phyloP scores from a whole-genome alignment of 2,113 vertebrate species.

The Sinocyclocheilus anophthalmus region DNA sequence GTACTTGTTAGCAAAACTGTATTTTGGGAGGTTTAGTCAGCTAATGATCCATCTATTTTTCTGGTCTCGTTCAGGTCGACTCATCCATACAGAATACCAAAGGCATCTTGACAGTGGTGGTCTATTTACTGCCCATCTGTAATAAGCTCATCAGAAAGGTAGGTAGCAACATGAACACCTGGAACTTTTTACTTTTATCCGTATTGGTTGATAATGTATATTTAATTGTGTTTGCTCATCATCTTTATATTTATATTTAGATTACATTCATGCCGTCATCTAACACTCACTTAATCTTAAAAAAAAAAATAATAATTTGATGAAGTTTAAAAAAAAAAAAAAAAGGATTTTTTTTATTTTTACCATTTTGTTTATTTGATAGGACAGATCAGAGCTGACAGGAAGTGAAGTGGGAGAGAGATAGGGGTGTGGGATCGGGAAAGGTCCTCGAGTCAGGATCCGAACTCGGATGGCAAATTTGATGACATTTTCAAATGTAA shows the following conservation, averaged over 20 bases:
- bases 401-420: too few species aligned
- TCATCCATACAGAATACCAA: slow-evolving; percentile 87
- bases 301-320: too few species aligned
- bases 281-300: not conserved
- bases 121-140: slow-evolving; percentile 85
- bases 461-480: not conserved
- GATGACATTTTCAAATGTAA: not conserved
- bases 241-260: not conserved
- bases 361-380: too few species aligned
- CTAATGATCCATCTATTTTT: not conserved
- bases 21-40: slow-evolving; percentile 9
- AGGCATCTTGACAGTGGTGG: slow-evolving; percentile 80
- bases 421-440: too few species aligned
- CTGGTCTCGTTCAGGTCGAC: slow-evolving; percentile 81
- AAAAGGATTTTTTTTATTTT: too few species aligned
- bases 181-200: not conserved
- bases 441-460: too few species aligned
- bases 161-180: not conserved
- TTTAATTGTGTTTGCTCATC: not conserved
- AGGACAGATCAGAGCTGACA: too few species aligned
- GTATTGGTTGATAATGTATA: not conserved
- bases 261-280: not conserved
- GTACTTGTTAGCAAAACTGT: slow-evolving; percentile 20
- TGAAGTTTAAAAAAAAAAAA: too few species aligned
- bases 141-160: slow-evolving; percentile 88